A percentile compares a stretch with the other conserved stretches of the same genome.
phyloP scores from a whole-genome alignment of 2,113 vertebrate genomes.

The Xiphophorus couchianus region DNA sequence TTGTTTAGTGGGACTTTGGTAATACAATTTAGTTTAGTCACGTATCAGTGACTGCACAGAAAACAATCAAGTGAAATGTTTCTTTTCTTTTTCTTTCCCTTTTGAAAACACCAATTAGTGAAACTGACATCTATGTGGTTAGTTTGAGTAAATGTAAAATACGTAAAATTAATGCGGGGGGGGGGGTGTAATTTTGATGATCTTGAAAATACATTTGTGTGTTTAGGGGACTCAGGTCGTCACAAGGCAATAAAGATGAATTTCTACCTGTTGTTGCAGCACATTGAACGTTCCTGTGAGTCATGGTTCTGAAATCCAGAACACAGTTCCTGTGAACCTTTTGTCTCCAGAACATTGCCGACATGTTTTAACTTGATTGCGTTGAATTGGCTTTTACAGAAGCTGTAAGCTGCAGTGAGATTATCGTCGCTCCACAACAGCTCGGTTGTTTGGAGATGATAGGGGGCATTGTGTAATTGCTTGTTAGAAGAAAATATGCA shows the following conservation, averaged over 20 bases:
- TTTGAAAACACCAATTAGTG: not conserved
- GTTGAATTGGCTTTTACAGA: conserved; percentile 3
- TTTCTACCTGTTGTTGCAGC: not conserved
- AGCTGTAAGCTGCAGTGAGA: not conserved
- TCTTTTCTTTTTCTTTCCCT: not conserved
- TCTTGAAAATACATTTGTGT: too few species aligned
- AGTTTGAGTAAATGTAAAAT: not conserved
- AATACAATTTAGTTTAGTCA: too few species aligned
- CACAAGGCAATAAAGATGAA: not conserved
- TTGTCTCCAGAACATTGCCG: not conserved
- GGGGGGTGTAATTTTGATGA: too few species aligned
- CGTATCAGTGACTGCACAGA: too few species aligned
- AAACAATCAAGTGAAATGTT: not conserved
- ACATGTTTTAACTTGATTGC: conserved; percentile 13
- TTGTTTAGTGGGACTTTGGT: too few species aligned
- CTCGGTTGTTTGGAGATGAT: conserved; percentile 34
- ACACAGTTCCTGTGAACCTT: not conserved
- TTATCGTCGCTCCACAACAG: conserved; percentile 27
- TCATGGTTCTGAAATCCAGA: not conserved
- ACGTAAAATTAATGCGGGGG: too few species aligned
- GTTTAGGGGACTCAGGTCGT: not conserved
- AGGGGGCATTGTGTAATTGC: conserved; percentile 44
- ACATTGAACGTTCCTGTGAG: not conserved
- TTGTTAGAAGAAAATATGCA: conserved; percentile 41
- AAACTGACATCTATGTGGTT: not conserved